Conservation (phyloP, 1,140 invertebrate genomes). For the Caenorhabditis tropicalis region DNA sequence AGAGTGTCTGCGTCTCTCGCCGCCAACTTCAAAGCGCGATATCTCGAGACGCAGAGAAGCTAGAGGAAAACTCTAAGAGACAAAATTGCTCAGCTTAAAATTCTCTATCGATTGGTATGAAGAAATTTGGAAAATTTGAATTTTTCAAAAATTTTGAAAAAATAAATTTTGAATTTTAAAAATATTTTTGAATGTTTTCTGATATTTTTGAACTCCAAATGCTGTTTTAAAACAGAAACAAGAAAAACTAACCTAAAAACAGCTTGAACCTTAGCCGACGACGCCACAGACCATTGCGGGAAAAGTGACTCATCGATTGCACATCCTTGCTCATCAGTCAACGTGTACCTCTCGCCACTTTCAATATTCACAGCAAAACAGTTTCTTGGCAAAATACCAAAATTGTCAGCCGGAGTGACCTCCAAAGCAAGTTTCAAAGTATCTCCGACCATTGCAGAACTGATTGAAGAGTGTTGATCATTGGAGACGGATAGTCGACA, state of each 20-base stretch:
- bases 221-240: neutral
- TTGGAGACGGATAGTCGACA: conserved; percentile 64
- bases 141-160: too few relatives aligned
- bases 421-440: conserved; percentile 60
- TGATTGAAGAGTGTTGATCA: conserved; percentile 56
- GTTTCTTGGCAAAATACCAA: conserved; percentile 63
- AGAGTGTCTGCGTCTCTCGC: too few relatives aligned
- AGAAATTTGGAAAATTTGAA: too few relatives aligned
- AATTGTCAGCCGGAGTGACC: conserved; percentile 61
- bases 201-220: too few relatives aligned
- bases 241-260: conserved; percentile 51
- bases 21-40: too few relatives aligned
- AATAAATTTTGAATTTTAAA: too few relatives aligned
- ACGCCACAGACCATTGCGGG: conserved; percentile 63
- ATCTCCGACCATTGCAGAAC: conserved; percentile 65
- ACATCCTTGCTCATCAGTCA: conserved; percentile 67
- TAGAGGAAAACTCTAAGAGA: too few relatives aligned
- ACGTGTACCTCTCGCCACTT: conserved; percentile 64
- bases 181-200: too few relatives aligned
- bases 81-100: too few relatives aligned
- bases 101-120: too few relatives aligned
- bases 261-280: conserved; percentile 47
- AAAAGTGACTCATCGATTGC: conserved; percentile 66
- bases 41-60: too few relatives aligned
- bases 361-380: conserved; percentile 70